Conservation (phyloP, 2,888 invertebrate genomes). For the Pammene aurita region DNA sequence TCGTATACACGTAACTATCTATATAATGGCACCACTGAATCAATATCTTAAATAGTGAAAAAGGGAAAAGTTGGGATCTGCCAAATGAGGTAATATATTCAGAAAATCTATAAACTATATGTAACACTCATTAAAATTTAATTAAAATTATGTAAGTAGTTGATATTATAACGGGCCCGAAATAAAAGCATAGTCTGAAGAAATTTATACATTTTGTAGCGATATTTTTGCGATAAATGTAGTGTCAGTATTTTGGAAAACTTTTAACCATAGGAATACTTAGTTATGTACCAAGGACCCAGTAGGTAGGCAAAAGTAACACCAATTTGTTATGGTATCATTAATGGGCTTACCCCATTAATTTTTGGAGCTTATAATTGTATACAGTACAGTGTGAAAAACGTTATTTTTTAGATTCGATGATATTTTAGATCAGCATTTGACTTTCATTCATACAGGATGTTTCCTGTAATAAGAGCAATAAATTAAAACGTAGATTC, state of each 20-base stretch:
- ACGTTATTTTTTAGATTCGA: constrained; percentile 23
- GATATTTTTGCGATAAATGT: constrained; percentile 75
- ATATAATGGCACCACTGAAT: constrained; percentile 32
- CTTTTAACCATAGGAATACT: constrained; percentile 67
- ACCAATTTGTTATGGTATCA: constrained; percentile 72
- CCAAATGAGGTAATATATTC: not conserved
- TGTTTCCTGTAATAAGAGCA: too few relatives aligned
- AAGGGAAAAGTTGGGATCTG: constrained; percentile 56
- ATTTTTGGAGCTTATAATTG: constrained; percentile 73
- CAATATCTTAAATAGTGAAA: constrained; percentile 12
- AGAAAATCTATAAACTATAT: constrained; percentile 1
- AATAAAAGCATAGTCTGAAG: constrained; percentile 62
- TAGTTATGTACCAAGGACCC: constrained; percentile 63
- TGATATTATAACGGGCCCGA: constrained; percentile 54
- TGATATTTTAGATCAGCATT: constrained; percentile 24
- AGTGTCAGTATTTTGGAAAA: constrained; percentile 78
- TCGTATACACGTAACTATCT: constrained; percentile 37
- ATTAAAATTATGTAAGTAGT: constrained; percentile 18
- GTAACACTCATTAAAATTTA: not conserved
- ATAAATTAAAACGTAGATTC: too few relatives aligned
- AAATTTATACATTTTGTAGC: constrained; percentile 71
- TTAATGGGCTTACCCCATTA: constrained; percentile 57
- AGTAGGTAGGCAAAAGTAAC: constrained; percentile 75
- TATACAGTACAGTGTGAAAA: constrained; percentile 53
- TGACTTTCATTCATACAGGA: constrained; percentile 31